Conservation (phyloP, 2,888 invertebrate genomes). For the Pterobdella sp. region DNA sequence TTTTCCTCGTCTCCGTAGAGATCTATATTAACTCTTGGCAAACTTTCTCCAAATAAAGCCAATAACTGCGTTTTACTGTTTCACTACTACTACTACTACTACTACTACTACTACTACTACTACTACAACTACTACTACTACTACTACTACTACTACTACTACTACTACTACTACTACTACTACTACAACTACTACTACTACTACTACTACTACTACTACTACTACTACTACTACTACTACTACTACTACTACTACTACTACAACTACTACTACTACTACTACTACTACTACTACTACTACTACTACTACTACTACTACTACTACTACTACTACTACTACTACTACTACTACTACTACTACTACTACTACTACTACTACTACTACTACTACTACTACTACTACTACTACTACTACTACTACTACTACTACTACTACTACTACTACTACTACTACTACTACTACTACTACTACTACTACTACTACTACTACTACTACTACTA, state of each 20-base stretch:
- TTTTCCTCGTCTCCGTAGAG: no score
- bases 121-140: neutral
- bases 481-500: conserved; percentile 7
- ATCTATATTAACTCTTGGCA: no score
- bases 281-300: conserved; percentile 16
- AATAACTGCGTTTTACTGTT: neutral
- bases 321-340: conserved; percentile 16
- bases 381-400: conserved; percentile 16
- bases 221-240: conserved; percentile 12
- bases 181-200: conserved; percentile 4
- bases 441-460: conserved; percentile 16
- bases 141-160: neutral
- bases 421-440: conserved; percentile 15
- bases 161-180: neutral
- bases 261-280: conserved; percentile 14
- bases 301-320: conserved; percentile 15
- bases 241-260: conserved; percentile 9
- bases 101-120: neutral
- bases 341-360: conserved; percentile 11
- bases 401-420: conserved; percentile 16
- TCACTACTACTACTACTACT: neutral
- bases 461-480: conserved; percentile 15
- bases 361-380: conserved; percentile 15
- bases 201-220: conserved; percentile 14
- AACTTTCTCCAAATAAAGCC: no score